These are phyloP conservation scores for Halcyon chelicuti DNA, from an alignment of 2,797 vertebrate species.

Conservation along the genomic window DNA sequence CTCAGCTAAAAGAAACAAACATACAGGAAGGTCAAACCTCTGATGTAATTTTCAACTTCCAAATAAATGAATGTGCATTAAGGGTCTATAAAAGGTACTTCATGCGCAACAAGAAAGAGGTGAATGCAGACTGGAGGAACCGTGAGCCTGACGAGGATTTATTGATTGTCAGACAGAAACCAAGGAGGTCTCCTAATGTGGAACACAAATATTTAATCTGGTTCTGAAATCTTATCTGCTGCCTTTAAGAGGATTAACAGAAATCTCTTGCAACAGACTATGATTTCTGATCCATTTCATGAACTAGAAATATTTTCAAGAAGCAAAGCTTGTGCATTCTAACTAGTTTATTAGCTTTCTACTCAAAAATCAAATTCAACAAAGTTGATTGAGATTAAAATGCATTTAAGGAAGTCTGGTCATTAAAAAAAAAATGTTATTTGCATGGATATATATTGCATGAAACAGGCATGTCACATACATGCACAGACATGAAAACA, in stretches of 20 bases:
- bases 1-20: not conserved
- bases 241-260: slow-evolving; percentile 52
- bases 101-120: not conserved
- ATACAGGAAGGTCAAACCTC: not conserved
- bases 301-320: slow-evolving; percentile 19
- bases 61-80: not conserved
- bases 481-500: not conserved
- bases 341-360: not conserved
- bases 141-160: not conserved
- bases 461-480: not conserved
- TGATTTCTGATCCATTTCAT: slow-evolving; percentile 39
- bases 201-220: slow-evolving; percentile 62
- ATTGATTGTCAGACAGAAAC: slow-evolving; percentile 39
- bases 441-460: not conserved
- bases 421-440: not conserved
- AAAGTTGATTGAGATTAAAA: not conserved
- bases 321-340: not conserved
- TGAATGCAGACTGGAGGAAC: not conserved
- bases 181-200: not conserved
- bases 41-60: not conserved
- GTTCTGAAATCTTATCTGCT: slow-evolving; percentile 63
- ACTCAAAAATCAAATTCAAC: slow-evolving; percentile 19
- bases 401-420: not conserved
- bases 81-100: not conserved
- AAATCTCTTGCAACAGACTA: slow-evolving; percentile 26